These are phyloP conservation scores for Entomobrya multifasciata DNA, from an alignment of 2,888 invertebrate species.

Conservation along the genomic window DNA sequence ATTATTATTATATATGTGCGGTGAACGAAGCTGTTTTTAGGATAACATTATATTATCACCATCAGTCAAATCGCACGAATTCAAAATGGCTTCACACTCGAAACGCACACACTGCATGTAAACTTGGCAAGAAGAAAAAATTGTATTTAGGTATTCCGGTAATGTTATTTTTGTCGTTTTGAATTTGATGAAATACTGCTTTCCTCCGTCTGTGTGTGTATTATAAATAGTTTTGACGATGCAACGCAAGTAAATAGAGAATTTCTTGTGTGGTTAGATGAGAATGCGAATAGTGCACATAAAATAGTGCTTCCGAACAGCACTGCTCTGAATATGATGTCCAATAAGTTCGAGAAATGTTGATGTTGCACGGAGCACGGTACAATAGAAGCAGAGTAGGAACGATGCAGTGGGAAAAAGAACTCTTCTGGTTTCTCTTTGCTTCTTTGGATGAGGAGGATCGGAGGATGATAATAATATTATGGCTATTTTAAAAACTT, in stretches of 20 bases:
- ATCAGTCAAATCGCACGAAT: background rate
- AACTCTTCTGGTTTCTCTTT: background rate
- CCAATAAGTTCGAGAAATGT: background rate
- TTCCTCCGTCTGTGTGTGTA: background rate
- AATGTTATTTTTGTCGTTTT: slow-evolving; percentile 18
- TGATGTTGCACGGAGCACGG: background rate
- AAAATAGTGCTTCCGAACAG: too few species aligned
- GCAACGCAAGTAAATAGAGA: background rate
- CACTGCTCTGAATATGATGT: background rate
- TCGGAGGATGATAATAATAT: slow-evolving; percentile 3
- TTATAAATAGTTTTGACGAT: background rate
- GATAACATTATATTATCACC: background rate
- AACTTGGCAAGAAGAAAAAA: slow-evolving; percentile 37
- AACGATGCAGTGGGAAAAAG: background rate
- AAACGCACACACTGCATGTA: slow-evolving; percentile 22
- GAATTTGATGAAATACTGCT: slow-evolving; percentile 4
- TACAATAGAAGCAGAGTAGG: background rate
- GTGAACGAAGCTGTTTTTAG: slow-evolving; percentile 19
- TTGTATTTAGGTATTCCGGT: background rate
- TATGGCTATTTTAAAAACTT: slow-evolving; percentile 54
- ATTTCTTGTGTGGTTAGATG: too few species aligned
- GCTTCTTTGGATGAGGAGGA: too few species aligned
- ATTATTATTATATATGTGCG: background rate
- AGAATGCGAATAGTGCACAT: background rate
- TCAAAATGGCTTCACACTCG: background rate